Evolutionary conservation across 2,888 invertebrate species (phyloP), one percentile per base, ranked within the genome.

Genomic region (Plemyria rubiginata): DNA sequence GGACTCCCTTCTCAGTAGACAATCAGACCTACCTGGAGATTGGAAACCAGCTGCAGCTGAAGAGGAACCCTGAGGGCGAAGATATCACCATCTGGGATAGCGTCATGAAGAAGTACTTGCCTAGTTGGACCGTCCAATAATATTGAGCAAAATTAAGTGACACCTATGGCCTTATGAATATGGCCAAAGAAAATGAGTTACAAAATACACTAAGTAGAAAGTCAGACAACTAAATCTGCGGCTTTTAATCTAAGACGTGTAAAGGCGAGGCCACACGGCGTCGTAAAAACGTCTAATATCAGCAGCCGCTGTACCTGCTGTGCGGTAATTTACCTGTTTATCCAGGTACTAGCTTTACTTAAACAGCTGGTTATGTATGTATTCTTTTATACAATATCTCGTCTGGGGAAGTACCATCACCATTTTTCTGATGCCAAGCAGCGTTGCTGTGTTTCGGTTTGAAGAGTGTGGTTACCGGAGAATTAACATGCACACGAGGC

Each of bases 11-110:
- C 48, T 67, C 68, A 0, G 8, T 56, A 2, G 54, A 71, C 7
- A 48, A 72, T 12, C 67, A 72, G 28, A 46, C 52, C 28, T 76
- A 72, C 46, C 36, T 76, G 59, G 76, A 81, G 12, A 76, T 81
- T 8, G 77, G 80, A 0, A 77, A 82, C 54, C 32, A 67, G 43
- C 70, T 88, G 2, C 50, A 51, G 79, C 79, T 0, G 79, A 85
- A 11, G 72, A 75, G 4, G 78, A 83, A 57, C 53, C 81, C 82
- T 0, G 80, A 85, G 2, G 73, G 75, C 7, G 79, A 82, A 56
- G 78, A 83, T 2, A 64, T 80, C 0, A 67, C 77, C 0, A 76
- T 84, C 15, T 87, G 85, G 84, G 81, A 86, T 45, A 64, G 58
- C 0, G 70, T 83, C 15, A 78, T 74, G 57, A 74, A 70, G 15